A percentile compares a stretch with the other conserved stretches of the same genome.
Evolutionary conservation across 2,888 invertebrate species (phyloP).

Genomic region (Zele albiditarsus): DNA sequence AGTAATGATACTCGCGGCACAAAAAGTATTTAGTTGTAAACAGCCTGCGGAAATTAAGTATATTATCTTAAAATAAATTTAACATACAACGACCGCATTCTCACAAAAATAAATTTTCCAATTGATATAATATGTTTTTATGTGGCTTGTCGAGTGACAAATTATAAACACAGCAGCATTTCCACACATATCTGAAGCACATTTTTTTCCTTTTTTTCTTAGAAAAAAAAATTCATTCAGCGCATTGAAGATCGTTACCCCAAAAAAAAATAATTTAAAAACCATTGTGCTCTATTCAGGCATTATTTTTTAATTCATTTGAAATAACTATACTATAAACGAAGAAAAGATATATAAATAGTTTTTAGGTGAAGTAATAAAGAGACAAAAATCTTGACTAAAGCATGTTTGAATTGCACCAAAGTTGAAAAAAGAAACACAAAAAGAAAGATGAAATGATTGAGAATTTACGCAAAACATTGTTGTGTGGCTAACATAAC

Average conservation of each 20-base stretch:
- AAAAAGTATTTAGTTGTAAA: slow-evolving; percentile 14
- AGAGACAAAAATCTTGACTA: neutral
- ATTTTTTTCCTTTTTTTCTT: slow-evolving; percentile 15
- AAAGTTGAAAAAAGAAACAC: neutral
- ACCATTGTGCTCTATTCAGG: neutral
- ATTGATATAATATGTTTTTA: slow-evolving; percentile 30
- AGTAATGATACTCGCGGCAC: slow-evolving; percentile 23
- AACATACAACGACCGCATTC: slow-evolving; percentile 38
- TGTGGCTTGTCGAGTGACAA: slow-evolving; percentile 51
- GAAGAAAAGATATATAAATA: neutral
- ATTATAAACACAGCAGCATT: slow-evolving; percentile 40
- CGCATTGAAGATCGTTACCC: slow-evolving; percentile 23
- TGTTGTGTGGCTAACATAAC: slow-evolving; percentile 20
- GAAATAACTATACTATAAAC: neutral
- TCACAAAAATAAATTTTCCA: slow-evolving; percentile 35
- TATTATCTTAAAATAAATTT: slow-evolving; percentile 23
- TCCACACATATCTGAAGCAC: slow-evolving; percentile 18
- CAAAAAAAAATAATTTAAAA: neutral
- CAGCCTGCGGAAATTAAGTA: slow-evolving; percentile 25
- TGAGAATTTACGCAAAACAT: slow-evolving; percentile 23
- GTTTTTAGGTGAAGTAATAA: neutral
- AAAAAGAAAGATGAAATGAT: neutral
- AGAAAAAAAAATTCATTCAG: slow-evolving; percentile 22
- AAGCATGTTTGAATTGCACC: neutral
- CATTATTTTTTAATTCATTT: neutral